Percentiles rank a stretch among this genome's conserved stretches.
phyloP scores from a whole-genome alignment of 2,113 vertebrate genomes.

The Mustela nigripes region DNA sequence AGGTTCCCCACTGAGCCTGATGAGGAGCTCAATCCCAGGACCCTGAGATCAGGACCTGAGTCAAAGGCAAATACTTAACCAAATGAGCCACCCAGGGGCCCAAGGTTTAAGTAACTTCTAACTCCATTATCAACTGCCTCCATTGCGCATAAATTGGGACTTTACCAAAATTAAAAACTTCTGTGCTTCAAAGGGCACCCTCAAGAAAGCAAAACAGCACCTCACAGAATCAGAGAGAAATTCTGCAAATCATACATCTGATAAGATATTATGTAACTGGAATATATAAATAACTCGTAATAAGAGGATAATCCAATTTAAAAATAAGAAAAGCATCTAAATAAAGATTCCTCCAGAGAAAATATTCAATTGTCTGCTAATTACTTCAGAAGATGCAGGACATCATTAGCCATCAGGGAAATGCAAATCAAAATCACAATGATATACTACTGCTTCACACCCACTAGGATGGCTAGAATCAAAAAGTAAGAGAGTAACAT shows the following conservation, averaged over 20 bases:
- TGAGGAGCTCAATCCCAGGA: background rate
- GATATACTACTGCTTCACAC: background rate
- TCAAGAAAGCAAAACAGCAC: slow-evolving; percentile 13
- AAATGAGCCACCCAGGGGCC: background rate
- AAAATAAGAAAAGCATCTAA: slow-evolving; percentile 12
- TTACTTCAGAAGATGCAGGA: background rate
- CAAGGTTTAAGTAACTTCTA: slow-evolving; percentile 64
- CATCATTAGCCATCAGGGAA: slow-evolving; percentile 4
- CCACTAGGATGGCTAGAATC: background rate
- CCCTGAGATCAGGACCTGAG: background rate
- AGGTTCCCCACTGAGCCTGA: background rate
- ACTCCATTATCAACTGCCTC: background rate
- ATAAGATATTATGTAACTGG: background rate
- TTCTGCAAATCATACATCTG: background rate
- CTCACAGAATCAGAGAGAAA: background rate
- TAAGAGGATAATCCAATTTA: background rate
- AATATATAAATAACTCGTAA: background rate
- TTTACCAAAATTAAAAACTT: background rate
- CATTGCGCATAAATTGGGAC: background rate
- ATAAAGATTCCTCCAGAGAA: slow-evolving; percentile 16
- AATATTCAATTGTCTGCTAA: background rate
- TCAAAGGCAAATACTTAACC: background rate
- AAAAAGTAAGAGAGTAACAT: slow-evolving; percentile 29
- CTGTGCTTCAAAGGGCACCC: background rate
- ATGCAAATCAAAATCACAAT: slow-evolving; percentile 28